Evolutionary conservation across 2,797 vertebrate species (phyloP).

Genomic region (Psittacula echo): DNA sequence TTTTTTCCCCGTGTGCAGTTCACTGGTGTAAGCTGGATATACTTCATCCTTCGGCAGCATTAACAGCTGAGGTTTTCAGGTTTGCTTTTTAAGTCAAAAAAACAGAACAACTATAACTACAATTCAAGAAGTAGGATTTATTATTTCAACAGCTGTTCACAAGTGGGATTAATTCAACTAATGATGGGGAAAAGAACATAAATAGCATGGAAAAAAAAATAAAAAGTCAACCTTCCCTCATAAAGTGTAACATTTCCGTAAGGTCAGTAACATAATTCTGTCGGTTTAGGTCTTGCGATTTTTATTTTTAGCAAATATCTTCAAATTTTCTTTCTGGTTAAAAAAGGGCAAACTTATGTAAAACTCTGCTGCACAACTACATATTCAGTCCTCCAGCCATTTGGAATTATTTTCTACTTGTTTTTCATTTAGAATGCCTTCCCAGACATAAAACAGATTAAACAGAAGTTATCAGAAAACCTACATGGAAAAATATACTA

Average conservation of each 20-base stretch:
- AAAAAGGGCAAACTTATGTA: neutral
- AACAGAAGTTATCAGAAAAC: conserved; percentile 17
- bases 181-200: neutral
- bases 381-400: neutral
- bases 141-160: neutral
- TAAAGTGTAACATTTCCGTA: neutral
- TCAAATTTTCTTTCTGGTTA: neutral
- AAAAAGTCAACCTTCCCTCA: neutral
- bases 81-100: neutral
- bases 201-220: neutral
- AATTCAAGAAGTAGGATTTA: neutral
- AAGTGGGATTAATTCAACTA: neutral
- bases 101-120: neutral
- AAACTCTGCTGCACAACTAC: neutral
- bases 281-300: neutral
- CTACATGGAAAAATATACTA: neutral
- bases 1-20: neutral
- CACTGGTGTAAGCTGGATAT: neutral
- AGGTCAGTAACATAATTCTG: neutral
- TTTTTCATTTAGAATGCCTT: conserved; percentile 9
- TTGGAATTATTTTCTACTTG: conserved; percentile 23
- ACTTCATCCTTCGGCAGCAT: neutral
- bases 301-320: neutral
- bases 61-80: neutral
- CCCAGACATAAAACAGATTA: neutral